These are phyloP conservation scores for Hybognathus amarus DNA, from an alignment of 2,797 vertebrate genomes.

Conservation along the genomic window DNA sequence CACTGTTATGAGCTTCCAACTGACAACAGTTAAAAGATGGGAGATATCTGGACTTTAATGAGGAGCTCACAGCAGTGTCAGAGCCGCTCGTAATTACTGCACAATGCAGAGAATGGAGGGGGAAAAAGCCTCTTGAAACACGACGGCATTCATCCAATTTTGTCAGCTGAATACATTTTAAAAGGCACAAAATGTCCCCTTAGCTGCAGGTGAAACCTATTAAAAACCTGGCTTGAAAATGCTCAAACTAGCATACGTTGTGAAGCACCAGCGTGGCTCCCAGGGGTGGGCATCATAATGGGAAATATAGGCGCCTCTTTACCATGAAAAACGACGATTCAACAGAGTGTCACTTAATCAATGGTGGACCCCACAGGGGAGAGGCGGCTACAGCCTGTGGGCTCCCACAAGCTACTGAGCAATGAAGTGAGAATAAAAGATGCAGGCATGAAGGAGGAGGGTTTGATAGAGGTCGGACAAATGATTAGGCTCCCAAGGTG, in stretches of 20 bases:
- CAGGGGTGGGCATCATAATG: slow-evolving; percentile 64
- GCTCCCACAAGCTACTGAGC: slow-evolving; percentile 59
- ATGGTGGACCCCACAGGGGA: slow-evolving; percentile 65
- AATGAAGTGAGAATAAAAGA: slow-evolving; percentile 59
- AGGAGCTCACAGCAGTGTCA: slow-evolving; percentile 57
- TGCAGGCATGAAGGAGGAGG: slow-evolving; percentile 58
- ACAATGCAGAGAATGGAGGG: slow-evolving; percentile 48
- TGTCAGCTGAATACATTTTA: slow-evolving; percentile 55
- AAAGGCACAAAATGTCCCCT: slow-evolving; percentile 52
- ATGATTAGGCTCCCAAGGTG: slow-evolving; percentile 61
- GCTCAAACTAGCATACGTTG: not conserved
- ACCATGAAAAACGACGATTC: slow-evolving; percentile 73
- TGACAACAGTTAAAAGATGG: slow-evolving; percentile 47
- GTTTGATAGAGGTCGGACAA: slow-evolving; percentile 56
- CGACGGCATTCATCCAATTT: slow-evolving; percentile 44
- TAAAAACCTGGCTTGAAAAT: slow-evolving; percentile 49
- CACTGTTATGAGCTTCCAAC: slow-evolving; percentile 5
- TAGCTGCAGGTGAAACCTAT: slow-evolving; percentile 56
- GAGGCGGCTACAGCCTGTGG: slow-evolving; percentile 50
- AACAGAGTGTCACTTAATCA: slow-evolving; percentile 77
- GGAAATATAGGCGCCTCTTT: slow-evolving; percentile 72
- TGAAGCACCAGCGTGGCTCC: slow-evolving; percentile 38
- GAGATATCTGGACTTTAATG: slow-evolving; percentile 53
- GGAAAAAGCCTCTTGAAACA: slow-evolving; percentile 22
- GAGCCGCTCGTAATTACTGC: slow-evolving; percentile 64